Percentiles rank a stretch among this genome's conserved stretches.
Evolutionary conservation across 2,888 invertebrate species (phyloP).

Genomic region (Elegia similella): DNA sequence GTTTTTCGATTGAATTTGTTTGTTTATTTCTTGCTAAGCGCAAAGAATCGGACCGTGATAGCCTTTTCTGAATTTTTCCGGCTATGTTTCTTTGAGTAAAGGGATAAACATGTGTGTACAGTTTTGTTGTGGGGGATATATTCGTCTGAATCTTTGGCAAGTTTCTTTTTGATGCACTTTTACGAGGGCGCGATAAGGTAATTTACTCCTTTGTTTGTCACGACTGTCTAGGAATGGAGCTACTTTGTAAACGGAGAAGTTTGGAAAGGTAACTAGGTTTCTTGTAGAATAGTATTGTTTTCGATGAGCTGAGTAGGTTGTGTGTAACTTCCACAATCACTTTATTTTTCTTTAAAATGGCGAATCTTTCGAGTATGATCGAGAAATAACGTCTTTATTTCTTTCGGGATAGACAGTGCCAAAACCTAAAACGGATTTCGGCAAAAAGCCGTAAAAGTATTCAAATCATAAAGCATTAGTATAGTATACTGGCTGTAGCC

Average conservation of each 20-base stretch:
- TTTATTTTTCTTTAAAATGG: too few species aligned
- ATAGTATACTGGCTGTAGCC: too few species aligned
- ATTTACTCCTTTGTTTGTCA: slow-evolving; percentile 15
- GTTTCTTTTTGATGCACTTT: slow-evolving; percentile 18
- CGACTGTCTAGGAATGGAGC: background rate
- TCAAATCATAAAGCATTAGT: too few species aligned
- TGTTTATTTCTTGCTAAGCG: slow-evolving; percentile 28
- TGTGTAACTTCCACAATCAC: background rate
- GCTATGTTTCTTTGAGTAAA: slow-evolving; percentile 62
- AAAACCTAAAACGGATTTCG: too few species aligned
- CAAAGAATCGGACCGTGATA: slow-evolving; percentile 58
- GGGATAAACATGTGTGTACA: slow-evolving; percentile 57
- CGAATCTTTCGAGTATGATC: too few species aligned
- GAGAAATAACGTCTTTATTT: too few species aligned
- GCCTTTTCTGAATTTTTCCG: slow-evolving; percentile 63
- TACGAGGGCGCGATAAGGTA: slow-evolving; percentile 9
- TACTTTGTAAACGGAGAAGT: background rate
- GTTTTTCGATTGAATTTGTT: slow-evolving; percentile 30
- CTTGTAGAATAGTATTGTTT: background rate
- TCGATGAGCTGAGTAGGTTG: background rate
- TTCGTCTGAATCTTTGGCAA: slow-evolving; percentile 20
- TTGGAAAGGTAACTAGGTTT: background rate
- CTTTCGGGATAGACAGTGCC: too few species aligned
- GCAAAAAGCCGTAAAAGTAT: too few species aligned
- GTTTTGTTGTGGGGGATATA: slow-evolving; percentile 31